Conservation (phyloP, 1,140 invertebrate genomes). For the Pinna nobilis region DNA sequence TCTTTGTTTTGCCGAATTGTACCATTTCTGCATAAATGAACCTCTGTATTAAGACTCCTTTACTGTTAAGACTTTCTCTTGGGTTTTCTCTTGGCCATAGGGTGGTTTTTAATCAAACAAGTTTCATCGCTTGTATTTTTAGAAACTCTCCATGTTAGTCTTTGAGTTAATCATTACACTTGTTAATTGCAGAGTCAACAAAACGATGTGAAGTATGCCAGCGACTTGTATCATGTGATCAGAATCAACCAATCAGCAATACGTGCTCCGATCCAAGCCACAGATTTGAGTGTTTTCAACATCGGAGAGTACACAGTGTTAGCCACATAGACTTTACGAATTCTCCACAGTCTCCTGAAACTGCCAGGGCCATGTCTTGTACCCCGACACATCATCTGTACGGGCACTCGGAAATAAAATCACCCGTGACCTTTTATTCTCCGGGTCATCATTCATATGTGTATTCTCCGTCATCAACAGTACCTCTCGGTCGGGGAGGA, state of each 20-base stretch:
- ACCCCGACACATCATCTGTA: slow-evolving; percentile 52
- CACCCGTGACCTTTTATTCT: slow-evolving; percentile 43
- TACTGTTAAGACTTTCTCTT: too few relatives aligned
- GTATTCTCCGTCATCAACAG: slow-evolving; percentile 58
- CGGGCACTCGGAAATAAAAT: slow-evolving; percentile 39
- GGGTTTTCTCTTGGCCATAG: too few relatives aligned
- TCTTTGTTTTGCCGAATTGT: too few relatives aligned
- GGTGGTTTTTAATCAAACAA: too few relatives aligned
- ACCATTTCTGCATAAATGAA: too few relatives aligned
- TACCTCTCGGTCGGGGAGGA: slow-evolving; percentile 38
- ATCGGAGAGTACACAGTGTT: slow-evolving; percentile 68
- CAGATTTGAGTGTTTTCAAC: slow-evolving; percentile 58
- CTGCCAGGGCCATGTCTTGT: slow-evolving; percentile 60
- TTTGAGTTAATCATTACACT: background rate
- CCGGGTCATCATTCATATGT: slow-evolving; percentile 40
- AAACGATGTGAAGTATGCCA: slow-evolving; percentile 54
- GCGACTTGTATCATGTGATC: slow-evolving; percentile 28
- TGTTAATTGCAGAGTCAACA: slow-evolving; percentile 36
- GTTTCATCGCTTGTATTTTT: too few relatives aligned
- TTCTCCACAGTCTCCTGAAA: slow-evolving; percentile 47
- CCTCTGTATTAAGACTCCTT: too few relatives aligned
- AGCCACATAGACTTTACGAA: slow-evolving; percentile 62
- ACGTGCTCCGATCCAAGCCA: slow-evolving; percentile 45
- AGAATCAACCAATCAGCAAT: slow-evolving; percentile 30
- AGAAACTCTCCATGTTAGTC: too few relatives aligned